phyloP scores from a whole-genome alignment of 2,113 vertebrate genomes.

The Apus apus region DNA sequence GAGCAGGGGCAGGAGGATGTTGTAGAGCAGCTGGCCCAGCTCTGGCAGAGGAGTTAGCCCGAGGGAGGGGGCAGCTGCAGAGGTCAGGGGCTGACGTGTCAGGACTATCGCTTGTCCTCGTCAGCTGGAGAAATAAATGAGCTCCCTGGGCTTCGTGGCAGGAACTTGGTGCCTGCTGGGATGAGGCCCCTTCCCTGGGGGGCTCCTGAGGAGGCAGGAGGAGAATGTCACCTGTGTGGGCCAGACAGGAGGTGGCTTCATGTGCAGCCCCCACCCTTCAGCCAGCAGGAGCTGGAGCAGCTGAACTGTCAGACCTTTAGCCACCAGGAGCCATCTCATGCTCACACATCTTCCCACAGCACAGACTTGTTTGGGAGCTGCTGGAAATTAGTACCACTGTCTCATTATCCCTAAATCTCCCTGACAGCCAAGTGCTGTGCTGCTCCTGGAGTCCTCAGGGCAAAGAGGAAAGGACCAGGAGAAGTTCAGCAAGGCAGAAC shows the following conservation, averaged over 20 bases:
- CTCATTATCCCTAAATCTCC: neutral
- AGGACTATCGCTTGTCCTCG: neutral
- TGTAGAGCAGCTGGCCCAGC: conserved; percentile 37
- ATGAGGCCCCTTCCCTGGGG: neutral
- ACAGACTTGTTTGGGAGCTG: conserved; percentile 8
- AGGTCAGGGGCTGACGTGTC: neutral
- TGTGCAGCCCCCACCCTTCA: neutral
- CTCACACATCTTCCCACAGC: conserved; percentile 28
- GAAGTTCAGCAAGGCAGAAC: conserved; percentile 1
- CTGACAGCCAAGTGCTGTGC: neutral
- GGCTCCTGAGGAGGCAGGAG: neutral
- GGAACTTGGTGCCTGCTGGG: neutral
- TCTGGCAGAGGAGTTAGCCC: neutral
- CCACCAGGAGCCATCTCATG: neutral
- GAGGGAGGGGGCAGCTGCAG: conserved; percentile 6
- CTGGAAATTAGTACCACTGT: neutral
- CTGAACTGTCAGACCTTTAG: neutral
- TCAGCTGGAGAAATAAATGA: conserved; percentile 9
- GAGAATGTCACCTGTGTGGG: neutral
- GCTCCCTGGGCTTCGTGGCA: neutral
- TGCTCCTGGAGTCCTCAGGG: neutral
- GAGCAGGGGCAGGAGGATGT: neutral
- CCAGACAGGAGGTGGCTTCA: neutral
- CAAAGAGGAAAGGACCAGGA: neutral
- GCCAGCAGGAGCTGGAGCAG: neutral